phyloP scores from a whole-genome alignment of 2,797 vertebrate genomes.

The Morus bassanus region DNA sequence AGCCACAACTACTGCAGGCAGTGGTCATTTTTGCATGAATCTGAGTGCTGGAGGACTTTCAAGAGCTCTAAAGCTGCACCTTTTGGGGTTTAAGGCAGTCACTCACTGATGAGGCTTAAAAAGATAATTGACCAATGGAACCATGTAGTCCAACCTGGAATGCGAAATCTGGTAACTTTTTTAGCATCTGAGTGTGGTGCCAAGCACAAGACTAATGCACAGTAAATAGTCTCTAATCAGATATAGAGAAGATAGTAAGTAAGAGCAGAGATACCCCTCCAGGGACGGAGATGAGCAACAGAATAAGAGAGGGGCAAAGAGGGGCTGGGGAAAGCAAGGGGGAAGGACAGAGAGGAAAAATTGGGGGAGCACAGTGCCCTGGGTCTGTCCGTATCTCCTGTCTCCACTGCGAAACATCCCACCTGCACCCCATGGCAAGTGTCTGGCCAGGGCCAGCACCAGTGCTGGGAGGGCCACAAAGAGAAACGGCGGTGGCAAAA shows the following conservation, averaged over 20 bases:
- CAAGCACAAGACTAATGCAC: neutral
- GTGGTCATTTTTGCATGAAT: neutral
- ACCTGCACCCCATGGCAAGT: neutral
- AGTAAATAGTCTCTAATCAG: neutral
- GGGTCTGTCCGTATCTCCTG: neutral
- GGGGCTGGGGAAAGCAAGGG: neutral
- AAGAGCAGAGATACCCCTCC: neutral
- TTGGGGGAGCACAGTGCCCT: neutral
- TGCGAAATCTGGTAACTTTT: neutral
- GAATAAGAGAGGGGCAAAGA: neutral
- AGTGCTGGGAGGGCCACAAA: neutral
- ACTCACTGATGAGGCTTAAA: neutral
- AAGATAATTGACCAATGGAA: neutral
- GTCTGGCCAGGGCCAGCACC: rapidly evolving
- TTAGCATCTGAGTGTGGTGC: neutral
- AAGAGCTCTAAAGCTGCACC: neutral
- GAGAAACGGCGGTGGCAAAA: neutral
- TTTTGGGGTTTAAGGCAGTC: neutral
- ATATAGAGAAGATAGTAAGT: neutral
- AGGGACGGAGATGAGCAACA: neutral
- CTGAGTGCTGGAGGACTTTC: neutral
- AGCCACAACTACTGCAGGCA: neutral
- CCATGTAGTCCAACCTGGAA: rapidly evolving
- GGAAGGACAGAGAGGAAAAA: neutral
- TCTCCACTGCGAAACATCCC: rapidly evolving